Conservation (phyloP, 1,140 invertebrate species). For the Ptiloglossa arizonensis region DNA sequence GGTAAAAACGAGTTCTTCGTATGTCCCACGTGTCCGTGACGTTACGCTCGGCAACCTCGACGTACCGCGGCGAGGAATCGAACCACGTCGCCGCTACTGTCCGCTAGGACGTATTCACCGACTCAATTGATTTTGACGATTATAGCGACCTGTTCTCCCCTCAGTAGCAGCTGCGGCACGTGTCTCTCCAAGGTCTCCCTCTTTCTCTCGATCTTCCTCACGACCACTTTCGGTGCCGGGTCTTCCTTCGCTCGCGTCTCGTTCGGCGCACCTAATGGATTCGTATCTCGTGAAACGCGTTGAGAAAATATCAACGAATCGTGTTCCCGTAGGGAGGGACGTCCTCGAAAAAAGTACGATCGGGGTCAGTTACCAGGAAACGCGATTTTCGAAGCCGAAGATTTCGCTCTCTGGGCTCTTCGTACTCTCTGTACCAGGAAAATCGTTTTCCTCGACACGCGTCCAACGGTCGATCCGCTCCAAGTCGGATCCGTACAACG, state of each 20-base stretch:
- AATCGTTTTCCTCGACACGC: too few relatives aligned
- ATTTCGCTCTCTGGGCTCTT: too few relatives aligned
- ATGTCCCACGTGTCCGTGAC: too few relatives aligned
- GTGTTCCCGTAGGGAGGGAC: too few relatives aligned
- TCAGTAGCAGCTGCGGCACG: slow-evolving; percentile 90
- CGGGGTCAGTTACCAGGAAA: too few relatives aligned
- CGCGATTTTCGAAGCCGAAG: too few relatives aligned
- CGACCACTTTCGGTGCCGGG: slow-evolving; percentile 79
- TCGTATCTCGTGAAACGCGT: slow-evolving; percentile 1
- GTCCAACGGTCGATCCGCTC: too few relatives aligned
- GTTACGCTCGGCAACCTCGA: not conserved
- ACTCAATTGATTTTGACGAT: slow-evolving; percentile 79
- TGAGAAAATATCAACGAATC: not conserved
- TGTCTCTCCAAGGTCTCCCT: slow-evolving; percentile 87
- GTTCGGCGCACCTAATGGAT: slow-evolving; percentile 51
- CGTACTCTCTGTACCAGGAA: too few relatives aligned
- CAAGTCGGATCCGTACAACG: too few relatives aligned
- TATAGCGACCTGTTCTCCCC: slow-evolving; percentile 92
- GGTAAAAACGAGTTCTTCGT: too few relatives aligned
- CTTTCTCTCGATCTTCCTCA: slow-evolving; percentile 84
- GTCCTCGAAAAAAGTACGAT: too few relatives aligned
- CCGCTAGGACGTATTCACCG: slow-evolving; percentile 28
- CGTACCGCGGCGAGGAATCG: not conserved
- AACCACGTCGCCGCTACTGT: slow-evolving; percentile 18
- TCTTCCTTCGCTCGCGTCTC: slow-evolving; percentile 57